Percentiles rank a stretch among this genome's conserved stretches.
Conservation (phyloP, 2,113 vertebrate species). For the Axis porcinus region DNA sequence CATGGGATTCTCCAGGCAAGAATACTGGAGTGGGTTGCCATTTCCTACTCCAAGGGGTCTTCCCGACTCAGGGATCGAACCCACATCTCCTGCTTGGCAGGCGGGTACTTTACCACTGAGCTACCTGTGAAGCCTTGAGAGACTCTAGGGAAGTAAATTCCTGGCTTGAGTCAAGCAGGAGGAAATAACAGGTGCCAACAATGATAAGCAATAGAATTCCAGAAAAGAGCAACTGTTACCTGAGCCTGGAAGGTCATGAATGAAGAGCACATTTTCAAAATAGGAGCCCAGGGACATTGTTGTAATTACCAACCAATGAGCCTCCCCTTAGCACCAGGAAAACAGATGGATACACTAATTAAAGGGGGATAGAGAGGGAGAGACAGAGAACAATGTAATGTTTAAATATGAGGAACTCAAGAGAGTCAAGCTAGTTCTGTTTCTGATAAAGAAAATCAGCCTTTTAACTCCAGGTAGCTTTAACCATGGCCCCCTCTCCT, state of each 20-base stretch:
- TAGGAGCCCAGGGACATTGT: conserved; percentile 48
- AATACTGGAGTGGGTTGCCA: not conserved
- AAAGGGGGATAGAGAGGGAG: not conserved
- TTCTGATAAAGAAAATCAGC: conserved; percentile 39
- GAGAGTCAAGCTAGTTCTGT: conserved; percentile 33
- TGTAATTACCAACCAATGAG: conserved; percentile 65
- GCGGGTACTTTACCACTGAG: not conserved
- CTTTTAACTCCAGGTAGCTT: conserved; percentile 31
- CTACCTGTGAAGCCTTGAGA: not conserved
- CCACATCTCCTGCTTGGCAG: not conserved
- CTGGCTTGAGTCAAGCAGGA: not conserved
- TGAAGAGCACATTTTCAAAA: conserved; percentile 57
- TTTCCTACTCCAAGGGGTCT: not conserved
- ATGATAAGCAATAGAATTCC: conserved; percentile 31
- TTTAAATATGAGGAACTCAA: conserved; percentile 53
- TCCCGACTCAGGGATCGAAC: not conserved
- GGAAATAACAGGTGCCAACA: conserved; percentile 43
- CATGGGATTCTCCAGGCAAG: not conserved
- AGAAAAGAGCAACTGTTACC: conserved; percentile 46
- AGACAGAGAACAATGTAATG: conserved; percentile 56
- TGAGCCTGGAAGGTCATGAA: conserved; percentile 66
- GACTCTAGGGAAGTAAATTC: conserved; percentile 17
- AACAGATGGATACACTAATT: conserved; percentile 72
- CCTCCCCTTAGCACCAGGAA: conserved; percentile 45
- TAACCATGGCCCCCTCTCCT: not conserved